A percentile compares a stretch with the other conserved stretches of the same genome.
phyloP scores from a whole-genome alignment of 2,797 vertebrate species.

The Muscicapa comitata region DNA sequence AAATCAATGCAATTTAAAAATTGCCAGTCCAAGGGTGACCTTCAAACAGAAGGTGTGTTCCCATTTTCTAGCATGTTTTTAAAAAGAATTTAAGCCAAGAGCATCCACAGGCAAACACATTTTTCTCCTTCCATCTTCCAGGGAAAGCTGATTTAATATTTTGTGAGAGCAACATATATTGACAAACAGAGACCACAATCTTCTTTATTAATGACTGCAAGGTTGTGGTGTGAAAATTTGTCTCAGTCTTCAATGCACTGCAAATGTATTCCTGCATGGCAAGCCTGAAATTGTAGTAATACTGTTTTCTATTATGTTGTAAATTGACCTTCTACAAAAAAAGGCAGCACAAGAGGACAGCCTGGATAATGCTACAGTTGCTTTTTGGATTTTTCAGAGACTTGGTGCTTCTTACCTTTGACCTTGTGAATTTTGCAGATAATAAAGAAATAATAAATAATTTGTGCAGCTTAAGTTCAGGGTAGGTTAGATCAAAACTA shows the following conservation, averaged over 20 bases:
- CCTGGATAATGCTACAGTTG: background rate
- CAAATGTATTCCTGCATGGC: constrained; percentile 18
- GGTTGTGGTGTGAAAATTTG: constrained; percentile 16
- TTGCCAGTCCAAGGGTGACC: background rate
- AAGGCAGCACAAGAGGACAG: background rate
- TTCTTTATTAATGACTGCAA: constrained; percentile 42
- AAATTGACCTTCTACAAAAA: constrained; percentile 45
- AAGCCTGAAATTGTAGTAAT: constrained; percentile 34
- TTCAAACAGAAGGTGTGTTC: background rate
- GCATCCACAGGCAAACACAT: background rate
- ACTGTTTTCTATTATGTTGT: constrained; percentile 35
- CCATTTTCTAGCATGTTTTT: background rate
- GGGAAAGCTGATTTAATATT: constrained; percentile 5
- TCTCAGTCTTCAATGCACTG: background rate
- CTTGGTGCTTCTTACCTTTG: constrained; percentile 36
- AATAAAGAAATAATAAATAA: constrained; percentile 70
- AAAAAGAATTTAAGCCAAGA: background rate
- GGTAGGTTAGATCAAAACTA: constrained; percentile 50
- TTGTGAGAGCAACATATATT: background rate
- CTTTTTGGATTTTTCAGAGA: constrained; percentile 29
- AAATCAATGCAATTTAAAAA: background rate
- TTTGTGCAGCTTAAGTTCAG: constrained; percentile 67
- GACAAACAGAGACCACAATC: constrained; percentile 11
- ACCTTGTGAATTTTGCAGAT: constrained; percentile 68
- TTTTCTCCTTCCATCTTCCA: background rate